Evolutionary conservation across 23 tunicate genomes (phyloP).

Genomic region (Ciona savignyi): DNA sequence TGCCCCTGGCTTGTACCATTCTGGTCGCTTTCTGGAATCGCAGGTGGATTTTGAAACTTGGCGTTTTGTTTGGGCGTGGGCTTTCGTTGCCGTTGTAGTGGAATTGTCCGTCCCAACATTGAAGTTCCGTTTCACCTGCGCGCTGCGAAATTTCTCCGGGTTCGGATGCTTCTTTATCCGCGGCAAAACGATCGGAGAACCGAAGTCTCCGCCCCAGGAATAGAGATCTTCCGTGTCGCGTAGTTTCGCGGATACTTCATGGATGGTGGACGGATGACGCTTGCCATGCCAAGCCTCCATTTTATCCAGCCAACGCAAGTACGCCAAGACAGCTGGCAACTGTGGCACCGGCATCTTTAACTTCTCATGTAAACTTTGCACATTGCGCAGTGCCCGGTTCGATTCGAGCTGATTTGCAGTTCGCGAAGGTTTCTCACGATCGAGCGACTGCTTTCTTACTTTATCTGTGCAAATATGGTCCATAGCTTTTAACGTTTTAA

Average conservation of each 20-base stretch:
- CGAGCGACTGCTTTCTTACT: too few relatives aligned
- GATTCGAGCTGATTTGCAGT: constrained; percentile 50
- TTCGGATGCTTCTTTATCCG: constrained; percentile 54
- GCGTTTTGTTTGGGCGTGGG: background rate
- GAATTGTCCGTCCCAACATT: background rate
- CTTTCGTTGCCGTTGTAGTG: background rate
- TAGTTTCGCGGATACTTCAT: constrained; percentile 25
- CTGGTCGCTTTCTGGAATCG: too few relatives aligned
- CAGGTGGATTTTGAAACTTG: too few relatives aligned
- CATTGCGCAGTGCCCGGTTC: constrained; percentile 35
- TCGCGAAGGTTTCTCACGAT: too few relatives aligned
- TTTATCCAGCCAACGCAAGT: constrained; percentile 66
- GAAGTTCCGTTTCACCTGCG: constrained; percentile 25
- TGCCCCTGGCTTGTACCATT: too few relatives aligned
- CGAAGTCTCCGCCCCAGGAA: constrained; percentile 60
- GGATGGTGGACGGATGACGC: constrained; percentile 23
- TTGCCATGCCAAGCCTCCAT: constrained; percentile 73
- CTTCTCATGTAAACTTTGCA: constrained; percentile 23
- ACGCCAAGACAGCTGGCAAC: constrained; percentile 65
- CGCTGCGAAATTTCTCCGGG: constrained; percentile 62
- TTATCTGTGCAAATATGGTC: too few relatives aligned
- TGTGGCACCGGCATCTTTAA: constrained; percentile 52
- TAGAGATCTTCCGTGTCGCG: constrained; percentile 40
- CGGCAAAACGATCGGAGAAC: constrained; percentile 57
- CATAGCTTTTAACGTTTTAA: too few relatives aligned